Base-by-base conservation (phyloP, 1,140 invertebrate species). In the Philaenus spumarius region DNA sequence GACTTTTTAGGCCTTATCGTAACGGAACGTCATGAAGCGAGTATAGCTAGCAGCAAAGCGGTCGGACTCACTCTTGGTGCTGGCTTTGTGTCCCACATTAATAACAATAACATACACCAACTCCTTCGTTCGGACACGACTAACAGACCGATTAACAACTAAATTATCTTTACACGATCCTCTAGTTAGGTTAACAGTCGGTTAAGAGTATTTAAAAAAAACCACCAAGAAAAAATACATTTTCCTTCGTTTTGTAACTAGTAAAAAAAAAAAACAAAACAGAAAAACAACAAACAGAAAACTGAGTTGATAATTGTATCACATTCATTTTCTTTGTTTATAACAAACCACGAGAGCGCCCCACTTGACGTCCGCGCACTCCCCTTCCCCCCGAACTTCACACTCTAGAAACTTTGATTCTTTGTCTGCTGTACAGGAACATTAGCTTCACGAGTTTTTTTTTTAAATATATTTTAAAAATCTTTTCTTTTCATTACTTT, bases 301-400 rank as follows among this genome's bases (percentile, higher is more conserved):
- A 62, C 57, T 51, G 57, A 61, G 59, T 60, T 61, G 58, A 62
- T 61, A 61, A 64, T 64, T 64, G 63, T 64, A 64, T 64, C 63
- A 64, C 63, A 64, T 62, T 62, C 63, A 61, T 62, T 64, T 60
- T 58, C 56, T 61, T 30, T 58, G 56, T 61, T 59, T 62, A 59
- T 48, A 64, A 62, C 56, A 62, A 62, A 62, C 54, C 50, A 55
- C 50, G 40, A 58, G 43, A 59, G 55, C 56, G 58, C 46, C 52
- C 39, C 59, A 58, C 57, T 59, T 55, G 55, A 51, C 61, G 58
- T 58, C 17, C 57, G 56, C 58, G 37, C 50, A 26, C 58, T 47
- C 58, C 12, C 46, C 58, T 42, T 51, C 24, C 58, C 47, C 58
- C 17, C 47, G 34, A 53, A 46, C 19, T 30, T 53, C 50, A 53